These are phyloP conservation scores for Zaprionus capensis DNA, from an alignment of 1,140 invertebrate genomes.

Conservation along the genomic window DNA sequence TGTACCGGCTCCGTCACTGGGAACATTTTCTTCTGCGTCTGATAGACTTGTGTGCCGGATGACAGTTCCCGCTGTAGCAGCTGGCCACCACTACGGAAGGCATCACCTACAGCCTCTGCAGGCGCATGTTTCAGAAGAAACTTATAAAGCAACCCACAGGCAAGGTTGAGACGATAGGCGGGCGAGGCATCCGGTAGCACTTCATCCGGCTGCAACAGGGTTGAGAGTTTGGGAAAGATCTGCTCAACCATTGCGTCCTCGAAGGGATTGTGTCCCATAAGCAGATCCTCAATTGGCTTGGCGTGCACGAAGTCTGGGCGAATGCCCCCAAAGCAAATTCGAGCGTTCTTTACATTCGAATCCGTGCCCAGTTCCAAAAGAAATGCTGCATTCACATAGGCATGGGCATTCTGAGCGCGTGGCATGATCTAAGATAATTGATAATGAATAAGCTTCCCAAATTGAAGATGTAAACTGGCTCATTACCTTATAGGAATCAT, in stretches of 20 bases:
- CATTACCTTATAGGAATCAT: conserved; percentile 86
- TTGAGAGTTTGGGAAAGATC: conserved; percentile 86
- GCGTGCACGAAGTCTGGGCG: conserved; percentile 90
- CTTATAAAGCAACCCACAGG: conserved; percentile 90
- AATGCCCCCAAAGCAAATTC: conserved; percentile 89
- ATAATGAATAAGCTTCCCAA: background rate
- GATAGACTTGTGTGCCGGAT: conserved; percentile 89
- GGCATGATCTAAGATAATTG: conserved; percentile 86
- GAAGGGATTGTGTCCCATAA: conserved; percentile 86
- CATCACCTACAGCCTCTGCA: conserved; percentile 72
- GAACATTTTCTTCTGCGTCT: conserved; percentile 90
- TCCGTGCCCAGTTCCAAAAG: conserved; percentile 84
- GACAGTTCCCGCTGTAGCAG: conserved; percentile 88
- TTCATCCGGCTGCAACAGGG: conserved; percentile 87
- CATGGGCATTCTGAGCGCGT: conserved; percentile 92
- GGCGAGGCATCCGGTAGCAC: conserved; percentile 88
- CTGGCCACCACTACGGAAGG: conserved; percentile 85
- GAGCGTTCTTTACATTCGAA: conserved; percentile 70
- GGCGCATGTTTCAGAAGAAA: conserved; percentile 86
- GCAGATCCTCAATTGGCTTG: conserved; percentile 87
- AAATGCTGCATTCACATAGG: conserved; percentile 93
- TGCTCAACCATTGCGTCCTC: conserved; percentile 85
- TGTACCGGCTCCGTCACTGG: conserved; percentile 91
- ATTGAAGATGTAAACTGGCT: background rate
- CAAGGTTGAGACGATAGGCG: conserved; percentile 87